Percentiles rank a stretch among this genome's conserved stretches.
These are phyloP conservation scores for Chromis chromis DNA, from an alignment of 2,797 vertebrate species.

Conservation along the genomic window DNA sequence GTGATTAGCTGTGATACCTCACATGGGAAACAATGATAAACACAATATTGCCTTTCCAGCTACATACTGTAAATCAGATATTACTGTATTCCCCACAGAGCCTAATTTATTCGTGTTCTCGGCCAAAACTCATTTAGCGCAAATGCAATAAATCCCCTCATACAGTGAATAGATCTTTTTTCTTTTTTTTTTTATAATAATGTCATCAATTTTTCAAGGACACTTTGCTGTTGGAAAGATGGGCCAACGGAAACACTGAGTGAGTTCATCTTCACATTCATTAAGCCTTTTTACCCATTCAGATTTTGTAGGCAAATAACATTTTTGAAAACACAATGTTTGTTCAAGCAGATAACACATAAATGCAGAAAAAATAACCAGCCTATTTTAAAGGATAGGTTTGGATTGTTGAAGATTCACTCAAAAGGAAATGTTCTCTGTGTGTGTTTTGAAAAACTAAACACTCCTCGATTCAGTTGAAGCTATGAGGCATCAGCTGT, in stretches of 20 bases:
- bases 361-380: background rate
- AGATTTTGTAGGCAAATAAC: background rate
- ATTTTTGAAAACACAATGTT: background rate
- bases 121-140: constrained; percentile 67
- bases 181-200: constrained; percentile 25
- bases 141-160: constrained; percentile 67
- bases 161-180: constrained; percentile 46
- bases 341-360: background rate
- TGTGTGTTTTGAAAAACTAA: background rate
- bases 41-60: constrained; percentile 62
- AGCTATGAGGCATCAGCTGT: constrained; percentile 17
- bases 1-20: constrained; percentile 53
- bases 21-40: constrained; percentile 60
- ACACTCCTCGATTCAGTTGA: background rate
- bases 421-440: background rate
- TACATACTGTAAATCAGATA: constrained; percentile 68
- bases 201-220: constrained; percentile 64
- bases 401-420: background rate
- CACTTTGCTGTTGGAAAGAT: constrained; percentile 7
- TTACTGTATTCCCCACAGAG: constrained; percentile 36
- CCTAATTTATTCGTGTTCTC: constrained; percentile 67
- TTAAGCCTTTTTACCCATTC: constrained; percentile 9
- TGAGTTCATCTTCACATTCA: constrained; percentile 12
- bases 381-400: too few relatives aligned
- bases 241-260: background rate